Evolutionary conservation across 1,140 invertebrate genomes (phyloP).

Genomic region (Leptopilina clavipes): DNA sequence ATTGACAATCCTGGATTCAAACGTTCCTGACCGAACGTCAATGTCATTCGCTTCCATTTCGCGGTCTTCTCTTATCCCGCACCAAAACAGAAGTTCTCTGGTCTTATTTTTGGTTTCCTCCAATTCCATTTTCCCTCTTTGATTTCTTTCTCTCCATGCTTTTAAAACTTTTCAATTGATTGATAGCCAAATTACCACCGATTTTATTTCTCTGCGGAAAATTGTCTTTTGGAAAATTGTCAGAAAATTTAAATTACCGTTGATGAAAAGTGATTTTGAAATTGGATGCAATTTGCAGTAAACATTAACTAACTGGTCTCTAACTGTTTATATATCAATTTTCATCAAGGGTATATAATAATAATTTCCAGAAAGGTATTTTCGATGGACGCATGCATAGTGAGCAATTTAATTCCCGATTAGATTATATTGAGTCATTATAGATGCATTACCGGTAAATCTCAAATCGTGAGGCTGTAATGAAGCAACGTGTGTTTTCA

Average conservation of each 20-base stretch:
- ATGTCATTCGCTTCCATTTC: slow-evolving; percentile 1
- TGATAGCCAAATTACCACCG: slow-evolving; percentile 19
- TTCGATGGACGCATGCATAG: neutral
- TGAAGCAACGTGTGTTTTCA: slow-evolving; percentile 34
- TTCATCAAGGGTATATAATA: too few relatives aligned
- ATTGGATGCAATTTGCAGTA: too few relatives aligned
- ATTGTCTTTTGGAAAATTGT: too few relatives aligned
- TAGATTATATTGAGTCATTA: slow-evolving; percentile 21
- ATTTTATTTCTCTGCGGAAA: neutral
- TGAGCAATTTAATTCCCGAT: neutral
- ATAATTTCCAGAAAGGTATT: neutral
- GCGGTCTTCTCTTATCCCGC: slow-evolving; percentile 9
- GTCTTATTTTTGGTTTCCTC: slow-evolving; percentile 19
- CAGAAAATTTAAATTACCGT: too few relatives aligned
- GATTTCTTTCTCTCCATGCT: neutral
- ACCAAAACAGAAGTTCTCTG: neutral
- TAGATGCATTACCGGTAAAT: slow-evolving; percentile 27
- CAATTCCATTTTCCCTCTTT: slow-evolving; percentile 6
- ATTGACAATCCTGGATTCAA: slow-evolving; percentile 29
- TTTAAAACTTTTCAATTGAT: neutral
- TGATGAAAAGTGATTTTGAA: too few relatives aligned
- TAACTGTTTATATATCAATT: too few relatives aligned
- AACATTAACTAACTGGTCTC: too few relatives aligned
- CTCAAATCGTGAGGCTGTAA: slow-evolving; percentile 47
- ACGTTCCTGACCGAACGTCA: slow-evolving; percentile 31